Conservation (phyloP, 2,888 invertebrate species). For the Mythimna lalbum region DNA sequence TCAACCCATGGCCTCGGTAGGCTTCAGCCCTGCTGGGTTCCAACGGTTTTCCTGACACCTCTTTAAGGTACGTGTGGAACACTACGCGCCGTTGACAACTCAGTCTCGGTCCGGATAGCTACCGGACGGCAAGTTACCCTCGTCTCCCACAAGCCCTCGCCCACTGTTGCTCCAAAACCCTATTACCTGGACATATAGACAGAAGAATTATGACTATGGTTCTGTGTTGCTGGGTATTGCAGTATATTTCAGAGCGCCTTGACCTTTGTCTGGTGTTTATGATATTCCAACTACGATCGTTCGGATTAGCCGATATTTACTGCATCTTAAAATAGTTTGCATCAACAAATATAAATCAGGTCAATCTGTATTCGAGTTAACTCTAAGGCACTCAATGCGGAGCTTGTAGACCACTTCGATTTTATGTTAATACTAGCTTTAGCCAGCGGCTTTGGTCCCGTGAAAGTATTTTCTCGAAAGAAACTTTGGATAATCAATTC, state of each 20-base stretch:
- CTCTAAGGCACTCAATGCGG: conserved; percentile 17
- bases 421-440: neutral
- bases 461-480: too few relatives aligned
- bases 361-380: conserved; percentile 21
- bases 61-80: too few relatives aligned
- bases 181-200: neutral
- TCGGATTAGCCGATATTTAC: conserved; percentile 43
- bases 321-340: conserved; percentile 40
- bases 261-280: conserved; percentile 28
- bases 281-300: conserved; percentile 36
- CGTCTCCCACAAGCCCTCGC: neutral
- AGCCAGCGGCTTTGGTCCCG: too few relatives aligned
- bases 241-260: conserved; percentile 3
- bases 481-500: too few relatives aligned
- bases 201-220: neutral
- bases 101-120: too few relatives aligned
- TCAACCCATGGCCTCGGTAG: too few relatives aligned
- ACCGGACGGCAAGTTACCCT: neutral
- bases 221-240: neutral
- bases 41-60: too few relatives aligned
- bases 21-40: too few relatives aligned
- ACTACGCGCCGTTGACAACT: too few relatives aligned
- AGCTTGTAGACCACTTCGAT: neutral
- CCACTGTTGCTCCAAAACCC: neutral
- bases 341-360: conserved; percentile 54